These are phyloP conservation scores for Eclectus roratus DNA, from an alignment of 2,113 vertebrate species.

Conservation along the genomic window DNA sequence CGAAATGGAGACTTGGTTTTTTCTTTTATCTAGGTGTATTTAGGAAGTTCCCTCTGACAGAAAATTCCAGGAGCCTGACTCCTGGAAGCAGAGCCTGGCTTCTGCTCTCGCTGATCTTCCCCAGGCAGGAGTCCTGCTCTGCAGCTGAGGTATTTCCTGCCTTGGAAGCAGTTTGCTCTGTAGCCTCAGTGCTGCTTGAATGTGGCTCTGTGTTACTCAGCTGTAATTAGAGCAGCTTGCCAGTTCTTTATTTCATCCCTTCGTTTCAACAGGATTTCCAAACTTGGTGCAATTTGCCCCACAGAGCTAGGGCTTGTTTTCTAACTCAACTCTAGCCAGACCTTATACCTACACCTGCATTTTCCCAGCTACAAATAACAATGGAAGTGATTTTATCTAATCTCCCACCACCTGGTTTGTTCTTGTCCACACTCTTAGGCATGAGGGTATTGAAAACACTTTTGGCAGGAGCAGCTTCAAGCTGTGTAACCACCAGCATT, in stretches of 20 bases:
- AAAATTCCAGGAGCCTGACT: neutral
- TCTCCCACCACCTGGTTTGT: slow-evolving; percentile 50
- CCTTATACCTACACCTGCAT: slow-evolving; percentile 32
- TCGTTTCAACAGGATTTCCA: neutral
- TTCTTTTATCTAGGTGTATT: neutral
- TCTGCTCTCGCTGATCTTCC: neutral
- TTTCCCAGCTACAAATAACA: slow-evolving; percentile 48
- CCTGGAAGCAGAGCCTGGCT: neutral
- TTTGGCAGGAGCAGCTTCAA: neutral
- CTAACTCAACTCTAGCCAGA: neutral
- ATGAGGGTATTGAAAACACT: slow-evolving; percentile 12
- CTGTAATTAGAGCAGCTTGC: slow-evolving; percentile 21
- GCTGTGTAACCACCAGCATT: neutral
- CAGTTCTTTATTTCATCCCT: neutral
- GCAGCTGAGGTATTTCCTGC: neutral
- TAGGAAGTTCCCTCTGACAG: neutral
- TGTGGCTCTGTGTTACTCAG: slow-evolving; percentile 27
- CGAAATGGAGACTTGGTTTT: neutral
- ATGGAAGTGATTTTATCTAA: slow-evolving; percentile 62
- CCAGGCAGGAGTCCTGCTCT: neutral
- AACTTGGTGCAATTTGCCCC: neutral
- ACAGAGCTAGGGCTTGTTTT: slow-evolving; percentile 8
- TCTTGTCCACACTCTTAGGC: slow-evolving; percentile 33
- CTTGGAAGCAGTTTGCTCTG: neutral
- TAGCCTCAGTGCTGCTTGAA: neutral